phyloP scores from a whole-genome alignment of 2,888 invertebrate species.

The Aquatica leii region DNA sequence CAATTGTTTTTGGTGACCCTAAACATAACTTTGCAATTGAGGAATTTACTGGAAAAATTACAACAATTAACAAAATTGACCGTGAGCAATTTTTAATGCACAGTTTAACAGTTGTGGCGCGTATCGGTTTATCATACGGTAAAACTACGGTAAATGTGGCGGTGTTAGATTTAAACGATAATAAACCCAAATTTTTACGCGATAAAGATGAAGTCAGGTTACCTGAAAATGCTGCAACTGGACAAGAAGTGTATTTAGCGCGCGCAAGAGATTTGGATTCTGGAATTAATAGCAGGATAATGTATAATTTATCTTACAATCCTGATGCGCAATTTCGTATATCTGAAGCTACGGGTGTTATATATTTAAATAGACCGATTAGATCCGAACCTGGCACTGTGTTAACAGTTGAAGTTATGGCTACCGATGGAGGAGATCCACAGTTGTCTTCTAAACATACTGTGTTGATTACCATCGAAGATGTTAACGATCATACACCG shows the following conservation, averaged over 20 bases:
- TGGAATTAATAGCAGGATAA: slow-evolving; percentile 86
- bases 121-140: slow-evolving; percentile 78
- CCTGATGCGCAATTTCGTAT: slow-evolving; percentile 84
- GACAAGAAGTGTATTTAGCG: slow-evolving; percentile 90
- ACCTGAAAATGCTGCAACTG: slow-evolving; percentile 90
- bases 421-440: slow-evolving; percentile 83
- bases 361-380: slow-evolving; percentile 85
- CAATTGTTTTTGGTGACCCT: slow-evolving; percentile 83
- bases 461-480: slow-evolving; percentile 77
- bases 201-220: slow-evolving; percentile 82
- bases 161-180: slow-evolving; percentile 90
- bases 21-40: slow-evolving; percentile 82
- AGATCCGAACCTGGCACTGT: slow-evolving; percentile 76
- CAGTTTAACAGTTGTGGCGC: slow-evolving; percentile 81
- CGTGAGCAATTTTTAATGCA: slow-evolving; percentile 82
- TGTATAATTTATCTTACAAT: slow-evolving; percentile 82
- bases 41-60: slow-evolving; percentile 79
- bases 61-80: slow-evolving; percentile 81
- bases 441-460: slow-evolving; percentile 78
- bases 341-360: slow-evolving; percentile 85
- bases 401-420: slow-evolving; percentile 80
- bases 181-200: slow-evolving; percentile 82
- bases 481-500: slow-evolving; percentile 96
- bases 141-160: slow-evolving; percentile 82
- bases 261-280: slow-evolving; percentile 88